Evolutionary conservation across 2,113 vertebrate species (phyloP).

Genomic region (Eurystomus gularis): DNA sequence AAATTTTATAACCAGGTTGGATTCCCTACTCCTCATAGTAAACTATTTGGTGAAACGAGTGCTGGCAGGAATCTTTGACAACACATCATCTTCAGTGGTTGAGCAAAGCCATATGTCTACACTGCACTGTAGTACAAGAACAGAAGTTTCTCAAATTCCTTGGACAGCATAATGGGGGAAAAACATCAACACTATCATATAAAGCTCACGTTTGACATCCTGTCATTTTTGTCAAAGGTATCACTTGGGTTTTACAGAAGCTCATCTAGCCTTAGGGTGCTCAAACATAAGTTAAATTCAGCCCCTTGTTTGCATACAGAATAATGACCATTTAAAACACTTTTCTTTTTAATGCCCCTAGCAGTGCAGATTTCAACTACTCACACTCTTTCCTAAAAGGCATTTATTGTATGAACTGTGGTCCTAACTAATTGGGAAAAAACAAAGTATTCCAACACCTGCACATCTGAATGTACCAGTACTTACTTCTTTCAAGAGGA

Average conservation of each 20-base stretch:
- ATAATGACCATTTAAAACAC: background rate
- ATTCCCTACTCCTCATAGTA: background rate
- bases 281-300: background rate
- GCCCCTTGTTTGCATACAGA: background rate
- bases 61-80: slow-evolving; percentile 9
- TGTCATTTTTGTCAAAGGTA: background rate
- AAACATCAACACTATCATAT: background rate
- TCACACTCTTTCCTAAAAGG: background rate
- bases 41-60: slow-evolving; percentile 8
- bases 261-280: background rate
- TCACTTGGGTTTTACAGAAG: background rate
- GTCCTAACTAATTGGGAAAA: background rate
- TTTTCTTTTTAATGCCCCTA: background rate
- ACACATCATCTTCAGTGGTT: background rate
- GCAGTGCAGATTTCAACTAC: background rate
- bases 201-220: background rate
- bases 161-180: background rate
- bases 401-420: background rate
- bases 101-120: background rate
- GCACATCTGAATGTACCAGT: background rate
- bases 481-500: background rate
- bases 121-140: background rate
- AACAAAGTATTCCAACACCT: background rate
- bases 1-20: slow-evolving; percentile 42
- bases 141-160: background rate